Percentiles rank a stretch among this genome's conserved stretches.
These are phyloP conservation scores for Alentia gelatinosa DNA, from an alignment of 2,888 invertebrate species.

Conservation along the genomic window DNA sequence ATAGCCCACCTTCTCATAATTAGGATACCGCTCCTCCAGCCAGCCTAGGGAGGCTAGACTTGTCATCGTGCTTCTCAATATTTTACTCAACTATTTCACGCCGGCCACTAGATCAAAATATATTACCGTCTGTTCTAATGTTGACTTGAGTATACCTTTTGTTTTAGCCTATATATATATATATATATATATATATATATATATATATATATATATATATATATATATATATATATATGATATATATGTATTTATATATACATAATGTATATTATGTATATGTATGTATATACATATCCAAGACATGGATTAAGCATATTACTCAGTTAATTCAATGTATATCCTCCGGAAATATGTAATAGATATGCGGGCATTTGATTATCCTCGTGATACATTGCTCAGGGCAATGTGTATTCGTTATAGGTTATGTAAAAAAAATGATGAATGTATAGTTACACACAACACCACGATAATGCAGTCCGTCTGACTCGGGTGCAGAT, in stretches of 20 bases:
- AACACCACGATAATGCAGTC: too few species aligned
- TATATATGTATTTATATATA: not conserved
- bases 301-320: not conserved
- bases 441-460: too few species aligned
- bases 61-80: not conserved
- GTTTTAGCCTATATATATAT: not conserved
- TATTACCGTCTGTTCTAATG: too few species aligned
- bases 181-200: not conserved
- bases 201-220: not conserved
- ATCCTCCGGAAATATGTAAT: too few species aligned
- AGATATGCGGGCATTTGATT: too few species aligned
- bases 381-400: too few species aligned
- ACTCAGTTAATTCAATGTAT: too few species aligned
- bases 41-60: not conserved
- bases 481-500: too few species aligned
- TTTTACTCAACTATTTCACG: not conserved
- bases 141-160: too few species aligned
- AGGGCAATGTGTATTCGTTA: too few species aligned
- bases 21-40: not conserved
- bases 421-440: too few species aligned
- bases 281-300: not conserved
- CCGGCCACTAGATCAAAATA: not conserved
- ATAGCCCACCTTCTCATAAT: constrained; percentile 5
- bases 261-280: not conserved
- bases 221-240: not conserved